Base-by-base conservation (phyloP, 2,113 vertebrate species). In the Campylorhamphus procurvoides region DNA sequence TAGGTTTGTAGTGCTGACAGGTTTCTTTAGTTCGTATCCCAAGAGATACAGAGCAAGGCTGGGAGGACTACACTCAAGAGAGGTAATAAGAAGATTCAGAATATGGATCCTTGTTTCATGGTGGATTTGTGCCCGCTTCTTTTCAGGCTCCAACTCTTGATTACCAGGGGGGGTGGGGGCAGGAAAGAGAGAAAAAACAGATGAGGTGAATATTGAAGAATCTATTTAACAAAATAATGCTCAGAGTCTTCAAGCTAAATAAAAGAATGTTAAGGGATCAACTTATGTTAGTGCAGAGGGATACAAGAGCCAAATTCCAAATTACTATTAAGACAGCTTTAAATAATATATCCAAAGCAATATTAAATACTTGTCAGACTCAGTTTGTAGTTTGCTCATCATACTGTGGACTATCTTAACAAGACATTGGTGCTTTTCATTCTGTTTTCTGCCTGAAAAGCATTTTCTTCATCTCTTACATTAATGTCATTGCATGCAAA, bases 81-180 rank as follows among this genome's bases (percentile, higher is more conserved):
- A 99, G 7, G 98, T 99, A 75, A 99, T 99, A 69, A 99, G 99
- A 69, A 99, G 98, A 96, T 99, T 99, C 62, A 99, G 97, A 94
- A 99, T 99, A 93, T 99, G 99, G 81, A 99, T 99, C 96, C 99
- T 99, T 50, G 98, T 99, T 97, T 99, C 98, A 24, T 99, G 99
- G 72, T 97, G 98, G 83, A 99, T 99, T 84, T 84, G 97, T 50
- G 98, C 97, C 84, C 98, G 90, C 46, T 98, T 98, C 90, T 97
- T 99, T 90, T 99, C 98, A 49, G 95, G 69, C 50, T 99, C 98
- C 11, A 97, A 94, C 12, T 98, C 98, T 98, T 94, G 15, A 96
- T 85, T 35, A 16, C 18, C 14, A n/a, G 24, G 39, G 23, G 29
- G 8, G 40, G 40, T 14, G 40, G 40, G 40, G 14, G 40, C 40